These are phyloP conservation scores for Patiria miniata DNA, from an alignment of 35 echinoderm and acorn worm species.

Conservation along the genomic window DNA sequence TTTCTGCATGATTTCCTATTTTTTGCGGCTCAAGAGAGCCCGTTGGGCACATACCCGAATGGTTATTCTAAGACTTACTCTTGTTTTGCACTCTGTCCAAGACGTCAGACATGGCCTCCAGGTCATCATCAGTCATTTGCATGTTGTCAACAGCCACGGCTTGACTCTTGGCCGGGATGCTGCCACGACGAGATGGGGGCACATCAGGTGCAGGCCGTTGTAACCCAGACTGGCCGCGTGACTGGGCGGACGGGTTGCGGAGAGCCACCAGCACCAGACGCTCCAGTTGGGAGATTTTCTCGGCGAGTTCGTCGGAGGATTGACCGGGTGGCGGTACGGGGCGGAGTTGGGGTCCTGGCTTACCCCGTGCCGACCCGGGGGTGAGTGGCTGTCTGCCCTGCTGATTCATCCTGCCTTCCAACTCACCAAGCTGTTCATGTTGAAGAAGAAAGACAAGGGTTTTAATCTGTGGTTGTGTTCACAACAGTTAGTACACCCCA, in stretches of 20 bases:
- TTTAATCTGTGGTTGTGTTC: neutral
- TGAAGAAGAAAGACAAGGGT: no score
- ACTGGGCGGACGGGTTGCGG: neutral
- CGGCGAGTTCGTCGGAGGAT: neutral
- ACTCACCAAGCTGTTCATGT: neutral
- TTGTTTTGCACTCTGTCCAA: slow-evolving; percentile 8
- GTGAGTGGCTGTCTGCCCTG: neutral
- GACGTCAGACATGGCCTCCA: neutral
- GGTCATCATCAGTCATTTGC: neutral
- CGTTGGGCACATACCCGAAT: neutral
- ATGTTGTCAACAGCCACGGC: neutral
- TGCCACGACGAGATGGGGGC: neutral
- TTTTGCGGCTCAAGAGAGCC: no score
- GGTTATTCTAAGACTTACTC: neutral
- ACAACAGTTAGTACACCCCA: no score
- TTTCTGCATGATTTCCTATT: no score
- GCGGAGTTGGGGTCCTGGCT: neutral
- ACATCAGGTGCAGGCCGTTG: no score
- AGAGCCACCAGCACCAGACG: slow-evolving; percentile 1
- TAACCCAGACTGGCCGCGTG: neutral
- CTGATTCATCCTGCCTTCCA: neutral
- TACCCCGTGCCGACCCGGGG: neutral
- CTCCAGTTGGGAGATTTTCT: neutral
- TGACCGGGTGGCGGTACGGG: neutral
- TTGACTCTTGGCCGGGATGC: neutral